Base-by-base conservation (phyloP, 1,140 invertebrate species). In the Pseudomyrmex cubaensis region DNA sequence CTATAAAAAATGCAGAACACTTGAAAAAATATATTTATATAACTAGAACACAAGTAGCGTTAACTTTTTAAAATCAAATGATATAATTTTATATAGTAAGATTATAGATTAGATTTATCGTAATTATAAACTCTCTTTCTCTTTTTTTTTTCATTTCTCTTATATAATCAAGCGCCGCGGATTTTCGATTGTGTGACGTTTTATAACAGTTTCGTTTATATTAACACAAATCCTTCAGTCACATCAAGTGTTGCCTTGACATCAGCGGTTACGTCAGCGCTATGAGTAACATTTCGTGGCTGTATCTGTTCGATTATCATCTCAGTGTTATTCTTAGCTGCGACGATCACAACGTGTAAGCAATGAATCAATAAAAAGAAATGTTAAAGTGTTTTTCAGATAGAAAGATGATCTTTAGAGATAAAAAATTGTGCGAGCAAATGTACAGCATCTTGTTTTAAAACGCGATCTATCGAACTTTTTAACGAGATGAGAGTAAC, bases 211-310 rank as follows among this genome's bases (percentile, higher is more conserved):
- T 50, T 7, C 46, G 20, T 80, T 85, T 50, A 63, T 83, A 64
- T 69, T 78, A 63, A 50, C 56, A 62, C 50, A 87, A 66, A 80
- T 78, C 59, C 75, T 88, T 78, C 78, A 52, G 54, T 84, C 73
- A 56, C 48, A 61, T 57, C 70, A 48, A 69, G 44, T 70, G 66
- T 87, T 77, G 62, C 86, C 86, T 87, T 87, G 86, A 87, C 85
- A 87, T 80, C 85, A 69, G 57, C 66, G 74, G 20, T 87, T 87
- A 52, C 86, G 73, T 87, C 86, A 87, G 59, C 56, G n/a, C 48
- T 56, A 74, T 69, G 67, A 82, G 46, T 59, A 83, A 85, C 77
- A 62, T 85, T 85, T 82, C 70, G 57, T 76, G 63, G 46, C 48
- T 72, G 66, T 75, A 54, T 70, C 67, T 59, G 25, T 46, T 83